Percentiles rank a stretch among this genome's conserved stretches.
phyloP scores from a whole-genome alignment of 2,113 vertebrate species.

The Ramphastos sulfuratus region DNA sequence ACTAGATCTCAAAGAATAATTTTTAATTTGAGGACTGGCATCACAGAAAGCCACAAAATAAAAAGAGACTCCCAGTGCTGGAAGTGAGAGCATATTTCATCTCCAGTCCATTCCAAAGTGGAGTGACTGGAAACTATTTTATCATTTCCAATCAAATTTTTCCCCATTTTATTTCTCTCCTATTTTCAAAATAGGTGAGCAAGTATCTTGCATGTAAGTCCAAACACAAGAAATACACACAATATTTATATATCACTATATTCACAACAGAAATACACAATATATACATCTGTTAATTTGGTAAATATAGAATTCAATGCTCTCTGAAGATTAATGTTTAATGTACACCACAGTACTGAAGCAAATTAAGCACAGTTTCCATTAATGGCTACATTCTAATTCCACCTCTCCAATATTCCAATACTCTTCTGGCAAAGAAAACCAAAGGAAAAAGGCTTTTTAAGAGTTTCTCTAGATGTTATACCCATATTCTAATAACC shows the following conservation, averaged over 20 bases:
- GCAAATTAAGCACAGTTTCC: not conserved
- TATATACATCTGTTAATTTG: not conserved
- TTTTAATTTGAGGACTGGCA: conserved; percentile 16
- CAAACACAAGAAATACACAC: not conserved
- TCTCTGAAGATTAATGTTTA: not conserved
- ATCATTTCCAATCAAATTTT: not conserved
- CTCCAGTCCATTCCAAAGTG: not conserved
- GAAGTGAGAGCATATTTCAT: conserved; percentile 24
- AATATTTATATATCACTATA: too few relatives aligned
- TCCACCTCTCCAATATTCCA: not conserved
- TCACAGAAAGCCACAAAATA: conserved; percentile 23
- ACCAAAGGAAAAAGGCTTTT: not conserved
- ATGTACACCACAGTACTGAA: not conserved
- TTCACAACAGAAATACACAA: too few relatives aligned
- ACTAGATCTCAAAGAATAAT: conserved; percentile 35
- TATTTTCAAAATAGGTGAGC: not conserved
- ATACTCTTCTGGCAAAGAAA: not conserved
- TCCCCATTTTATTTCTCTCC: not conserved
- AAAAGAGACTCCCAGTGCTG: not conserved
- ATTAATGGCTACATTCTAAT: not conserved
- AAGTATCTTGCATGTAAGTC: not conserved
- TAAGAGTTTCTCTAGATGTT: not conserved
- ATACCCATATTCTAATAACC: not conserved
- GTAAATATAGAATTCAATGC: not conserved
- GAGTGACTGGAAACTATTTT: conserved; percentile 8